These are phyloP conservation scores for Salminus brasiliensis DNA, from an alignment of 2,113 vertebrate species.

Conservation along the genomic window DNA sequence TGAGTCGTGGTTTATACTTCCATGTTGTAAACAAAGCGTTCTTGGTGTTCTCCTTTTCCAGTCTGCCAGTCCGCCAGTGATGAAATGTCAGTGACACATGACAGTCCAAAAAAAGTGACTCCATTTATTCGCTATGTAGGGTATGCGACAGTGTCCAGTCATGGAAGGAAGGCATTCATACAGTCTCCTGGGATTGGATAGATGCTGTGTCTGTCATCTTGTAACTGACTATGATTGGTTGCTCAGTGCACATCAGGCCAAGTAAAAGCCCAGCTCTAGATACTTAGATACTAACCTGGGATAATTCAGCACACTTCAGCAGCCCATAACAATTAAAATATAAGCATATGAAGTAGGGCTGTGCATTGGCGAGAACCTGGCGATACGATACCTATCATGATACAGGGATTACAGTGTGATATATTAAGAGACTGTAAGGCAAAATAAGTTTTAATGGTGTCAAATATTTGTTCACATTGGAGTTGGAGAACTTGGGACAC, in stretches of 20 bases:
- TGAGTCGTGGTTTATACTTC: background rate
- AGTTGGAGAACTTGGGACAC: no score
- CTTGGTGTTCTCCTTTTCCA: background rate
- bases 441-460: no score
- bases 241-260: background rate
- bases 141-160: background rate
- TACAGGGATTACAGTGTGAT: no score
- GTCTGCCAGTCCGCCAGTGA: background rate
- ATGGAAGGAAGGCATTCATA: background rate
- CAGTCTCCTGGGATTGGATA: background rate
- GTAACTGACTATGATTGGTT: background rate
- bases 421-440: no score
- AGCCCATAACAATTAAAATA: no score
- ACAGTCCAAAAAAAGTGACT: background rate
- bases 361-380: no score
- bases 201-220: background rate
- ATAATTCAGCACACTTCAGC: no score
- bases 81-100: background rate
- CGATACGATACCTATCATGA: no score
- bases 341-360: no score
- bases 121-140: background rate
- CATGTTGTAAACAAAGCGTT: background rate
- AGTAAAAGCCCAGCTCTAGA: background rate
- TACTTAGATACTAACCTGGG: background rate
- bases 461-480: no score